Base-by-base conservation (phyloP, 2,888 invertebrate genomes). In the Hemistola chrysoprasaria region DNA sequence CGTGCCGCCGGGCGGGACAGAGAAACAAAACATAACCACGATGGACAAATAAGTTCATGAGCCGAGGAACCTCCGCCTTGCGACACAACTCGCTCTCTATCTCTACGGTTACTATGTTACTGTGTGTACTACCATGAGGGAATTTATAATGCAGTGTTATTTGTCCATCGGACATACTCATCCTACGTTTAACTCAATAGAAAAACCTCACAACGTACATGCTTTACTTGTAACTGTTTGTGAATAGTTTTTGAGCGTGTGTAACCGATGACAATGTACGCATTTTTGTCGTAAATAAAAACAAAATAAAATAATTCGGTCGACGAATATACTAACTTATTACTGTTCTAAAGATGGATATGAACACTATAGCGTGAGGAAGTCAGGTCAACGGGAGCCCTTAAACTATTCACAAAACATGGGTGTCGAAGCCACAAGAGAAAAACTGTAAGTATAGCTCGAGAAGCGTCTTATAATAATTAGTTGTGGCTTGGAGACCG, bases 241-340 rank as follows among this genome's bases (percentile, higher is more conserved):
- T 90, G 90, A 90, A 90, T 90, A 90, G 90, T 90, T 90, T 88
- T 89, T 87, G 89, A 90, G 89, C 84, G 82, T 80, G 82, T 78
- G 69, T 75, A 64, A 71, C 84, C 81, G 80, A 75, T 53, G 22
- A 31, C 1, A 23, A 8, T 8, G 11, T 21, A 30, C 29, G 26
- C 26, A 26, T 35, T 23, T 16, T 16, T 16, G 16, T 16, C 8
- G 11, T 25, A 8, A 26, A 40, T 7, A 36, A 30, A 20, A 37
- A 40, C 9, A 36, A 39, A 28, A 25, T 5, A 24, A 26, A 33
- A 6, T 16, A 2, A 23, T 10, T 43, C 25, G 16, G n/a, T 11
- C 9, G 20, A n/a, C 23, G 16, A 21, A 24, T 22, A 21, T 31
- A 20, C 6, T 8, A 25, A 26, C n/a, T n/a, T n/a, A n/a, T n/a